These are phyloP conservation scores for Alces alces DNA, from an alignment of 2,113 vertebrate species.

Conservation along the genomic window DNA sequence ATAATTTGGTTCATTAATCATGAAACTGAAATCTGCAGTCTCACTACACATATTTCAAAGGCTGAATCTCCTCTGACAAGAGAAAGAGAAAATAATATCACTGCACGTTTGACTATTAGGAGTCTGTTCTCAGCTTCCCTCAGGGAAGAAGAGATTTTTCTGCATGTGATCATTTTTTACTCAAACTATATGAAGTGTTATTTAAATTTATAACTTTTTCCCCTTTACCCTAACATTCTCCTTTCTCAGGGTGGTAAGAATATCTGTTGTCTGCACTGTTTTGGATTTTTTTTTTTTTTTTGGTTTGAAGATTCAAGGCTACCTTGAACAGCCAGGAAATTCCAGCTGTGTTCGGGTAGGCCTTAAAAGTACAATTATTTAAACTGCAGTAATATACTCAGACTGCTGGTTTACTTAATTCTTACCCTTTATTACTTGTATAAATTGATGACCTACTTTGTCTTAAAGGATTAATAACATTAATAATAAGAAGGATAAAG, in stretches of 20 bases:
- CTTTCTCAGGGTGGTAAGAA: not conserved
- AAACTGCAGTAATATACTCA: not conserved
- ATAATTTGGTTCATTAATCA: conserved; percentile 61
- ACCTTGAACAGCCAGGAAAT: not conserved
- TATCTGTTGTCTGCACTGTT: not conserved
- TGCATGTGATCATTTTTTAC: not conserved
- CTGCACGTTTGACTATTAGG: not conserved
- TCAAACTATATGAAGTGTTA: not conserved
- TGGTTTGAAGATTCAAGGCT: not conserved
- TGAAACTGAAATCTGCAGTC: conserved; percentile 35
- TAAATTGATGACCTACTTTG: not conserved
- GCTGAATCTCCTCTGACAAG: conserved; percentile 33
- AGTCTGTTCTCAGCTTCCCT: accelerated
- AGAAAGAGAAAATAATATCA: conserved; percentile 39
- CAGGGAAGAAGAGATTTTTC: not conserved
- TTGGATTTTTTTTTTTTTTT: not conserved
- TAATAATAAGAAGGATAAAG: not conserved
- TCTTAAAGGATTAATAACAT: not conserved
- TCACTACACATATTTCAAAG: conserved; percentile 47
- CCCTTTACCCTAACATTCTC: not conserved
- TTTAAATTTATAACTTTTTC: not conserved
- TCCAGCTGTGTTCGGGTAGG: not conserved
- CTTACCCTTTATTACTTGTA: not conserved
- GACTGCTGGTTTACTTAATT: not conserved
- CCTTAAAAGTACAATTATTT: not conserved